phyloP scores from a whole-genome alignment of 2,888 invertebrate species.

The Abscondita cerata region DNA sequence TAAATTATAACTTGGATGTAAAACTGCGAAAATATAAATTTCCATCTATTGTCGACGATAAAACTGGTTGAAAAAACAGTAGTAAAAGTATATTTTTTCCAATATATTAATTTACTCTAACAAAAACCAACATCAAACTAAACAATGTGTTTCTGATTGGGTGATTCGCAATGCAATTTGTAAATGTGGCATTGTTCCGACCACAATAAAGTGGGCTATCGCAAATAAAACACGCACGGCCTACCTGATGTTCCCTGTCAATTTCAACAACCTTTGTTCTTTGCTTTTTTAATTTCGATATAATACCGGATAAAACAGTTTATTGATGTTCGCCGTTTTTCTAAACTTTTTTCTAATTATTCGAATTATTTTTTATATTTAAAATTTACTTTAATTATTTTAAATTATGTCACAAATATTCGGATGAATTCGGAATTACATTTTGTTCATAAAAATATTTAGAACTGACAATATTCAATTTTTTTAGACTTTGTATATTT shows the following conservation, averaged over 20 bases:
- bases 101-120: constrained; percentile 52
- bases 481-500: too few relatives aligned
- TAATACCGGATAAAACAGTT: constrained; percentile 24
- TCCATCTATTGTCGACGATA: background rate
- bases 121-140: constrained; percentile 50
- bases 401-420: too few relatives aligned
- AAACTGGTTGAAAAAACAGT: background rate
- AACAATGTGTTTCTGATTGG: constrained; percentile 61
- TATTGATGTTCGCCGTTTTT: background rate
- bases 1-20: too few relatives aligned
- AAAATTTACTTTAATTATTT: too few relatives aligned
- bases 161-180: constrained; percentile 61
- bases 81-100: constrained; percentile 42
- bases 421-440: too few relatives aligned
- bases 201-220: constrained; percentile 57
- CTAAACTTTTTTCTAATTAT: background rate
- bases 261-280: constrained; percentile 37
- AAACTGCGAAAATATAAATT: too few relatives aligned
- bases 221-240: constrained; percentile 56
- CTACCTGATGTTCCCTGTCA: constrained; percentile 42
- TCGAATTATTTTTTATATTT: too few relatives aligned
- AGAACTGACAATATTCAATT: too few relatives aligned
- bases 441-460: too few relatives aligned
- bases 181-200: constrained; percentile 56
- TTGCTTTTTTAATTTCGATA: constrained; percentile 37